Evolutionary conservation across 2,113 vertebrate species (phyloP).

Genomic region (Arizona elegans): DNA sequence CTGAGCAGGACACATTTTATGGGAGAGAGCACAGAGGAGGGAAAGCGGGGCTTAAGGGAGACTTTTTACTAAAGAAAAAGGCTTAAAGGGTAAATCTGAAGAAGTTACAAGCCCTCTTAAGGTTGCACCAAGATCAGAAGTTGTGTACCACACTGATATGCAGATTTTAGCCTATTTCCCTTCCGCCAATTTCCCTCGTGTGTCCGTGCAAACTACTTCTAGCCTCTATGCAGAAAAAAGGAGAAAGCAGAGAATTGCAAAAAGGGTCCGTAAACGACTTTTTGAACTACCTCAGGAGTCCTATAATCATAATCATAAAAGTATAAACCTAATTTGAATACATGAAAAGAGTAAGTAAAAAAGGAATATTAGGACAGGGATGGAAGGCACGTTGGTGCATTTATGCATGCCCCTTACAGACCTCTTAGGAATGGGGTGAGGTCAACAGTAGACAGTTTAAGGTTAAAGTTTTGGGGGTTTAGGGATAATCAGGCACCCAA

Average conservation of each 20-base stretch:
- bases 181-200: neutral
- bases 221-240: neutral
- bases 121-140: neutral
- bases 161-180: neutral
- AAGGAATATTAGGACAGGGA: no score
- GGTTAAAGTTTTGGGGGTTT: no score
- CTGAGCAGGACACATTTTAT: neutral
- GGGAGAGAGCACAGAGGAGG: neutral
- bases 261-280: neutral
- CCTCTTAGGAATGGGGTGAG: no score
- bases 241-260: neutral
- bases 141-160: accelerated
- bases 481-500: neutral
- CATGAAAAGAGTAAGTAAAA: no score
- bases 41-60: neutral
- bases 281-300: neutral
- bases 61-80: neutral
- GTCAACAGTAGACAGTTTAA: no score
- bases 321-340: no score
- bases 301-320: no score
- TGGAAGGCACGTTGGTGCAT: no score
- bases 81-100: neutral
- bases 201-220: neutral
- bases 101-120: neutral
- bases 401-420: no score